Conservation (phyloP, 2,113 vertebrate genomes). For the Cairina moschata region DNA sequence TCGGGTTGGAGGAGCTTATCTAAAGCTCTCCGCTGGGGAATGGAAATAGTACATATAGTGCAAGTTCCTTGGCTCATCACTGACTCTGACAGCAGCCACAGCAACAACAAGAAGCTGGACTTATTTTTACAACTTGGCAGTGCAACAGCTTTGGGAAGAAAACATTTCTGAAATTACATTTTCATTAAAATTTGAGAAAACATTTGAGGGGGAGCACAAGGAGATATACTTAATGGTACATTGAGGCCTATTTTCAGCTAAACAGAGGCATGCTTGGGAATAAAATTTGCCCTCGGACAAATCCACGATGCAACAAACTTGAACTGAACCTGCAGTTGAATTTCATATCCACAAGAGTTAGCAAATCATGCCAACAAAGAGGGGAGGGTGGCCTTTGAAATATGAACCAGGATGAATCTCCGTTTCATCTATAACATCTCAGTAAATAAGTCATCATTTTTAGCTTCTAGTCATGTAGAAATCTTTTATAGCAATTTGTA, state of each 20-base stretch:
- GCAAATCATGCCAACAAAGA: not conserved
- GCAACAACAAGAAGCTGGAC: slow-evolving; percentile 43
- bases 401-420: not conserved
- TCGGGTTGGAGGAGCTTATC: slow-evolving; percentile 48
- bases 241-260: not conserved
- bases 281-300: not conserved
- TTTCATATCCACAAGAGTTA: not conserved
- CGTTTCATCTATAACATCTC: not conserved
- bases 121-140: slow-evolving; percentile 49
- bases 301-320: not conserved
- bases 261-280: not conserved
- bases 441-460: not conserved
- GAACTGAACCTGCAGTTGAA: not conserved
- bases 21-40: slow-evolving; percentile 33
- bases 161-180: slow-evolving; percentile 24
- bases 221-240: not conserved
- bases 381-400: not conserved
- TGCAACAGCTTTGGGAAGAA: not conserved
- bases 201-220: not conserved
- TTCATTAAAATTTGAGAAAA: slow-evolving; percentile 36
- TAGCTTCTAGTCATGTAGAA: not conserved
- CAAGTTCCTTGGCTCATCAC: slow-evolving; percentile 49
- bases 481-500: not conserved
- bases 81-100: not conserved
- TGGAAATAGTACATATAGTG: slow-evolving; percentile 60